Evolutionary conservation across 2,888 invertebrate genomes (phyloP), one percentile per base, ranked within the genome.

Genomic region (Papilio elwesi): DNA sequence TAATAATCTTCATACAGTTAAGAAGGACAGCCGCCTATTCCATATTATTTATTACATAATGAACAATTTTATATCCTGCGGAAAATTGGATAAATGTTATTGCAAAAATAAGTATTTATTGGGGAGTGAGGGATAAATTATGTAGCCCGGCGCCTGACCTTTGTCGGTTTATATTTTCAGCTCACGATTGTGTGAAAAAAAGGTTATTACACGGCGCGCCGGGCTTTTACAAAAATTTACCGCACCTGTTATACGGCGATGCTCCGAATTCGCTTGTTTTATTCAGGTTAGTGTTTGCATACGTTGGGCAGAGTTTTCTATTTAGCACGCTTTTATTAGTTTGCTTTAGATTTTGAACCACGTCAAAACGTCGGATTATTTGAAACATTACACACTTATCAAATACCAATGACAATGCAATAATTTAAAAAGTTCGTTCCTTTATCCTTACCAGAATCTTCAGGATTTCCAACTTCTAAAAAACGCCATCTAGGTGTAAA

Each of bases 51-150:
- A 72, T 72, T 63, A 55, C 53, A 63, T 72, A 72, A 72, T 63
- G 72, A 63, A 53, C 72, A 72, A 72, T 68, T 72, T 72, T 72
- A 72, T 72, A 72, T 72, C 72, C 68, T 68, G 72, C 68, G 72
- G 72, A 72, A 72, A 72, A 72, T 72, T 63, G 72, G 72, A 72
- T 72, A 63, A 72, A 72, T 72, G 72, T 72, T 72, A 72, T 72
- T 72, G 72, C 72, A 64, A 72, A 72, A 72, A 72, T 72, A 72
- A 72, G 72, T 72, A 72, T 72, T 72, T 72, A 72, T 72, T 72
- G 72, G 72, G 64, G 53, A 53, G 62, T 48, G 68, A 15, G 72
- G 72, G 64, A 72, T 72, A 72, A 72, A 68, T 72, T 72, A 72
- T 72, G 72, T 63, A 68, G 13, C 72, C 43, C 64, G 26, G 7